Evolutionary conservation across 2,888 invertebrate species (phyloP).

Genomic region (Nysson spinosus): DNA sequence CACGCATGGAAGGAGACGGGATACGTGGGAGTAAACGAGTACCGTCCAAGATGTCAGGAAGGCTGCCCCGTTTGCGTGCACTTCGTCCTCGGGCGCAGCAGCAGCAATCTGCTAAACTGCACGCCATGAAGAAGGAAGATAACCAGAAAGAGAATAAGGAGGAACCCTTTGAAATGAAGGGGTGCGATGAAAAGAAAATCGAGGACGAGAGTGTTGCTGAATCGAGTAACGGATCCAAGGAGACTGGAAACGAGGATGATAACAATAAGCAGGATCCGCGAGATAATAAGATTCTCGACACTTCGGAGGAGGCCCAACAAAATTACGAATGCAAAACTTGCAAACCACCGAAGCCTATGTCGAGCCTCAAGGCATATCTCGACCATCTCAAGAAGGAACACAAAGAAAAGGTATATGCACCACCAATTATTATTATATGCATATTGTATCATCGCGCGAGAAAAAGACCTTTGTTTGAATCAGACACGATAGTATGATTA

Average conservation of each 20-base stretch:
- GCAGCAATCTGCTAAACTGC: slow-evolving; percentile 9
- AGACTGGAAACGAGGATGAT: slow-evolving; percentile 28
- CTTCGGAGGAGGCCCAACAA: slow-evolving; percentile 62
- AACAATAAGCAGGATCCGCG: slow-evolving; percentile 13
- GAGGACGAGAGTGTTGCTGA: slow-evolving; percentile 3
- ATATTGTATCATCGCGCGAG: too few relatives aligned
- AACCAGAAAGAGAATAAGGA: slow-evolving; percentile 53
- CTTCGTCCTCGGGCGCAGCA: slow-evolving; percentile 65
- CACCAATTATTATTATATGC: background rate
- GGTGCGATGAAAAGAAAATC: background rate
- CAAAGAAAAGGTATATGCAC: slow-evolving; percentile 66
- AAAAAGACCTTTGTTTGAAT: too few relatives aligned
- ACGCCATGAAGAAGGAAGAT: slow-evolving; percentile 38
- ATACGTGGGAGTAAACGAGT: slow-evolving; percentile 37
- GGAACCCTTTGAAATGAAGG: slow-evolving; percentile 56
- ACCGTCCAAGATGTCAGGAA: slow-evolving; percentile 64
- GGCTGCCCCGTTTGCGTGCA: slow-evolving; percentile 65
- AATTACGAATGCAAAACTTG: slow-evolving; percentile 73
- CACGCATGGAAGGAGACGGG: background rate
- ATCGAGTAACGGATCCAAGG: slow-evolving; percentile 30
- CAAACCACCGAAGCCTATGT: slow-evolving; percentile 63
- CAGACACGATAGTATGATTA: too few relatives aligned
- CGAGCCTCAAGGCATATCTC: slow-evolving; percentile 66
- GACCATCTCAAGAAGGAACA: slow-evolving; percentile 68
- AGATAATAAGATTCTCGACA: slow-evolving; percentile 14